phyloP scores from a whole-genome alignment of 2,888 invertebrate genomes.

The Panopea generosa region DNA sequence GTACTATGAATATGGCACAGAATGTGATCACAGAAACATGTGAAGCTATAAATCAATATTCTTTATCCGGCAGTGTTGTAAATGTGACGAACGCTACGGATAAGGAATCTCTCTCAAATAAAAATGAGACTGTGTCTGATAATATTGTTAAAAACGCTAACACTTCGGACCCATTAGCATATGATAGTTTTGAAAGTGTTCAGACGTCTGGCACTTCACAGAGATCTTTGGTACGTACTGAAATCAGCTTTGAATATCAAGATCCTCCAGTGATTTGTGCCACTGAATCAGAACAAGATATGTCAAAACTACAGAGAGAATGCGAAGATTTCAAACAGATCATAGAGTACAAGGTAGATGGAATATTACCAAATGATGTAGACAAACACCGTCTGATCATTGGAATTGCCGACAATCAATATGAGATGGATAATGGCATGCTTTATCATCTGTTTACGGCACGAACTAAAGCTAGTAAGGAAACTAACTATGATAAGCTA shows the following conservation, averaged over 20 bases:
- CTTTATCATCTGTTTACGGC: slow-evolving; percentile 38
- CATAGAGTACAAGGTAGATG: slow-evolving; percentile 20
- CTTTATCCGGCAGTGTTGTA: background rate
- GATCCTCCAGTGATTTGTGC: slow-evolving; percentile 2
- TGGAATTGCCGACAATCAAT: slow-evolving; percentile 35
- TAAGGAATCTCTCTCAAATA: background rate
- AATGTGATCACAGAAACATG: no score
- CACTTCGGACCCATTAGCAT: no score
- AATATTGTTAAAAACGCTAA: no score
- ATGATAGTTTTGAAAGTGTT: background rate
- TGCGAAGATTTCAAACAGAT: slow-evolving; percentile 41
- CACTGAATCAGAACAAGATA: slow-evolving; percentile 10
- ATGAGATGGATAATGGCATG: slow-evolving; percentile 29
- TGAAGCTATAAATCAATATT: no score
- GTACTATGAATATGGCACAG: no score
- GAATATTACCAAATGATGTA: slow-evolving; percentile 33
- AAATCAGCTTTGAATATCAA: slow-evolving; percentile 26
- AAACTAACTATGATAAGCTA: slow-evolving; percentile 8
- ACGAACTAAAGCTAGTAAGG: slow-evolving; percentile 10
- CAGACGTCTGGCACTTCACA: background rate
- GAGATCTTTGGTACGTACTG: no score
- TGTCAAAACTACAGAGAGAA: slow-evolving; percentile 24
- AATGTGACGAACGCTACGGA: background rate
- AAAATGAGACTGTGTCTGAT: no score
- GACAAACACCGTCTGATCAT: slow-evolving; percentile 13